Base-by-base conservation (phyloP, 2,797 vertebrate species). In the Okamejei kenojei region DNA sequence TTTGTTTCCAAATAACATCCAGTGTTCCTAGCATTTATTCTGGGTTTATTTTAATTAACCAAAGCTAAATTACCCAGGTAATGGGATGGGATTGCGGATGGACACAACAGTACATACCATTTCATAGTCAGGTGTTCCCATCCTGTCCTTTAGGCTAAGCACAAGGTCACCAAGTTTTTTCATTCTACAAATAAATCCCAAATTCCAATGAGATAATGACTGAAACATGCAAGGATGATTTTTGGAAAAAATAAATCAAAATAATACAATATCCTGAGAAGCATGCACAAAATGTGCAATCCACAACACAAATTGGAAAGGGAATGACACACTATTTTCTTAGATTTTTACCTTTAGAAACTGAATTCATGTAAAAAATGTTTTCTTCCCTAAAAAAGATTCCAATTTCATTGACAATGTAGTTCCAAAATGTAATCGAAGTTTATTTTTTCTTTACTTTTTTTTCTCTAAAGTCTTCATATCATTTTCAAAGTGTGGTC, bases 41-140 rank as follows among this genome's bases (percentile, higher is more conserved):
- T 21, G 6, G 17, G 5, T 6, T 73, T 73, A 4, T 0, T 73
- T 73, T 73, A 73, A 73, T 73, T 73, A 73, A 73, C 71, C 17
- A 73, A 73, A 73, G 71, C 71, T 73, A 73, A 21, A 21, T 73
- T 73, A 19, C 21, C 71, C 19, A 73, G 71, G 6, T 73, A 73
- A 21, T 73, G 71, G 7, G 17, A 21, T 73, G 71, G 71, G 71
- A 21, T 73, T 73, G 71, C 17, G 26, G 21, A 21, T 73, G 17
- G 71, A 23, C 19, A 21, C 19, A 45, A 8, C 26, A 79, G 58
- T 45, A 95, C 93, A 94, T 95, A 99, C 99, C 98, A 99, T 98
- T 96, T 99, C 98, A 29, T 99, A 99, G 95, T 99, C 98, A 0
- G 98, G 97, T 8, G 95, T 95, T 78, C 96, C 95, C 94, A 97